Percentiles rank a stretch among this genome's conserved stretches.
phyloP scores from a whole-genome alignment of 2,888 invertebrate genomes.

The Metalampra italica region DNA sequence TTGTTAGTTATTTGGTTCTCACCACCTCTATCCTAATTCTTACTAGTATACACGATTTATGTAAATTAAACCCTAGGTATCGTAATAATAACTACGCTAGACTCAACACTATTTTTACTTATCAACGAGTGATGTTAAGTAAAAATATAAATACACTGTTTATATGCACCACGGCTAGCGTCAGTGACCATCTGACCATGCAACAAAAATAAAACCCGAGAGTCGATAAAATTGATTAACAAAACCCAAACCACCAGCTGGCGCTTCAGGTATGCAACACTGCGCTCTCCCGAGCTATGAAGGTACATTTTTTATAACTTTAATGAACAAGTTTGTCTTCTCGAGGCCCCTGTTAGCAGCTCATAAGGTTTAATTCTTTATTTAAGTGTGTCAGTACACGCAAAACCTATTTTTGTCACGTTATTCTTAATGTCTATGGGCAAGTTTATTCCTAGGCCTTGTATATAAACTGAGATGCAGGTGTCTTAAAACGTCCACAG shows the following conservation, averaged over 20 bases:
- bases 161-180: too few relatives aligned
- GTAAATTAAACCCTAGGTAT: too few relatives aligned
- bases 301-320: neutral
- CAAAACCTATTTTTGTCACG: neutral
- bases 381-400: neutral
- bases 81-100: too few relatives aligned
- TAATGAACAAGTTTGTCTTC: conserved; percentile 5
- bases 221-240: conserved; percentile 20
- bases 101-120: too few relatives aligned
- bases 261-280: conserved; percentile 44
- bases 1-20: too few relatives aligned
- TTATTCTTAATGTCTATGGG: neutral
- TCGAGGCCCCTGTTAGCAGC: neutral
- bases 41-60: too few relatives aligned
- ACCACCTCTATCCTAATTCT: too few relatives aligned
- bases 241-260: conserved; percentile 47
- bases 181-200: too few relatives aligned
- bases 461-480: neutral
- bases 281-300: conserved; percentile 27
- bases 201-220: neutral
- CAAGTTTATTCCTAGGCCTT: neutral
- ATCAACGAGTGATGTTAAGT: too few relatives aligned
- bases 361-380: neutral
- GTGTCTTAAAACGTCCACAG: neutral
- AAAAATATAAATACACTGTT: too few relatives aligned